Evolutionary conservation across 2,113 vertebrate species (phyloP), one percentile per base, ranked within the genome.

Genomic region (Nycticorax nycticorax): DNA sequence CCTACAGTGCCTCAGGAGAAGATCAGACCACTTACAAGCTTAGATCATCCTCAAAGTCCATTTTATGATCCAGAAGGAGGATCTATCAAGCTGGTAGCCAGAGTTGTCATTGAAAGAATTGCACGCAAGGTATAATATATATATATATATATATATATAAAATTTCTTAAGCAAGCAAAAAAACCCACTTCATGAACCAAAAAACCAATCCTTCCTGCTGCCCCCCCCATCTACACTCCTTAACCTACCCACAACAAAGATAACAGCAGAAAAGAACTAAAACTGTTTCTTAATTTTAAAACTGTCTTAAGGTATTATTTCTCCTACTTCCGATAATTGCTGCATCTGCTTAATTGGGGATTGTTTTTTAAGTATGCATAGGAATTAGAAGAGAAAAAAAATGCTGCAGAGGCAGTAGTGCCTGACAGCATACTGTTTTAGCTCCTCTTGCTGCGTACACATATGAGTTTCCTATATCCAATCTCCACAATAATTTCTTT

Each of bases 41-140:
- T 99, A 95, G 99, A 99, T 96, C 99, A 99, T 84, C 99, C 99
- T 57, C 99, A 99, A 89, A 99, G 99, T 96, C 99, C 99, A n/a
- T 99, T 99, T 97, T 99, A 99, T 19, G 99, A 99, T 77, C 99
- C 99, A 52, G 99, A 99, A 94, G 99, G 99, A 50, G 99, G 99
- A 3, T 99, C 99, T 55, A 99, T 99, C 96, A 99, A 98, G 67
- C 98, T 99, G 69, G 99, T 99, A 83, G 99, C 99, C 89, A 98
- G 99, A 97, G 98, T 99, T 67, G 96, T 99, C 87, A 99, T 99
- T 78, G 99, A 99, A 88, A 99, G 99, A 97, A 99, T 99, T 30
- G 99, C 99, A 78, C 98, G 99, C 93, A 99, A 99, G 99, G 99
- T 99, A 98, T 10, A 57, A 56, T 3, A 39, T 14, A 30, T 16